These are phyloP conservation scores for Pomatostomus ruficeps DNA, from an alignment of 2,113 vertebrate species.

Conservation along the genomic window DNA sequence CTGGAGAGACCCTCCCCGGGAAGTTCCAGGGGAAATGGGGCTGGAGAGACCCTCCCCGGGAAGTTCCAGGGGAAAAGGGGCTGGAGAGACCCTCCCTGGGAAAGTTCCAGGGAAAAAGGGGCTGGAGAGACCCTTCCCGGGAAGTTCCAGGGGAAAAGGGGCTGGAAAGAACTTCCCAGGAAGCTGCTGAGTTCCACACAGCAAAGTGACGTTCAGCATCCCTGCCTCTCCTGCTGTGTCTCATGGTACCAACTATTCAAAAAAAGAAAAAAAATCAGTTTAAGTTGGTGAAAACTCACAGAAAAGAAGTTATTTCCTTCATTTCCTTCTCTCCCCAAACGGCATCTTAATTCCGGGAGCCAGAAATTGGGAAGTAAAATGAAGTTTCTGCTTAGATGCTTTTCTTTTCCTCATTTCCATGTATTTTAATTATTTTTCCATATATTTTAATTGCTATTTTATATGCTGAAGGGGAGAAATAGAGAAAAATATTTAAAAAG, in stretches of 20 bases:
- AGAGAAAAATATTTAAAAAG: background rate
- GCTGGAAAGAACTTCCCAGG: no score
- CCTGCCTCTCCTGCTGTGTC: background rate
- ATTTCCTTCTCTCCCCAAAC: background rate
- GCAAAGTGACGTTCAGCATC: background rate
- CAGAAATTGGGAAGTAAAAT: background rate
- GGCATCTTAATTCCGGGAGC: background rate
- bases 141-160: background rate
- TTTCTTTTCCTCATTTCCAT: background rate
- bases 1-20: background rate
- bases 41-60: background rate
- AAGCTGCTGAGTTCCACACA: no score
- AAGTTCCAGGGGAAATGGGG: background rate
- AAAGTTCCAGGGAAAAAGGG: background rate
- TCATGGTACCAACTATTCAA: background rate
- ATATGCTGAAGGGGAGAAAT: background rate
- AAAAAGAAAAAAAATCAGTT: background rate
- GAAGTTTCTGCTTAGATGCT: background rate
- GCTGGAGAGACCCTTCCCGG: fast-evolving
- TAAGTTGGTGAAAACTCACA: background rate
- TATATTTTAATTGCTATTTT: background rate
- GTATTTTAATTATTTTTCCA: background rate
- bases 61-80: background rate
- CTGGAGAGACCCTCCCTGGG: background rate
- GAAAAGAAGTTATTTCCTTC: background rate